These are phyloP conservation scores for Hippocampus guttulatus DNA, from an alignment of 2,113 vertebrate genomes.

Conservation along the genomic window DNA sequence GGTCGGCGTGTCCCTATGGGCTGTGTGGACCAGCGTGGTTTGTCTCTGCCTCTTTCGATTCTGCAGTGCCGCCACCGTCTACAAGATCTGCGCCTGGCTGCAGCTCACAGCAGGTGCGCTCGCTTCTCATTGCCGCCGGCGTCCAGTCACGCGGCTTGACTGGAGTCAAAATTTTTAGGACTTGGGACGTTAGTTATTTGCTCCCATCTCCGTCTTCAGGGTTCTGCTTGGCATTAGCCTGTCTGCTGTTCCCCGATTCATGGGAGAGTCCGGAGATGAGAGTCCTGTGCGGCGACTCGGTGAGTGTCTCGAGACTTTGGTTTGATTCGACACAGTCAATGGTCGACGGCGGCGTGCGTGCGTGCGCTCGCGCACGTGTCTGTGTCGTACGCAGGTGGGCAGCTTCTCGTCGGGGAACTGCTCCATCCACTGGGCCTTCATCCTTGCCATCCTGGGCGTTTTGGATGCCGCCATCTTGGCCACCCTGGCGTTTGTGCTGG, in stretches of 20 bases:
- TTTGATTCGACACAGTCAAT: neutral
- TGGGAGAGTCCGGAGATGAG: constrained; percentile 79
- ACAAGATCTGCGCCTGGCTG: constrained; percentile 81
- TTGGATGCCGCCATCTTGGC: constrained; percentile 76
- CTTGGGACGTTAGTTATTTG: neutral
- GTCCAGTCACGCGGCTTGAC: too few relatives aligned
- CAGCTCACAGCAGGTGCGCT: constrained; percentile 74
- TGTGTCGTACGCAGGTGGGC: constrained; percentile 44
- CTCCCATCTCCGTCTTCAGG: constrained; percentile 40
- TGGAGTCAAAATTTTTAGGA: neutral
- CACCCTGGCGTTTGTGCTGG: constrained; percentile 77
- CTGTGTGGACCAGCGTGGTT: constrained; percentile 76
- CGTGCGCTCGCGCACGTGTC: too few relatives aligned
- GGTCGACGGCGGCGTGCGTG: too few relatives aligned
- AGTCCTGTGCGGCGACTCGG: constrained; percentile 73
- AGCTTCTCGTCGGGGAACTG: constrained; percentile 79
- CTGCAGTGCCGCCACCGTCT: constrained; percentile 78
- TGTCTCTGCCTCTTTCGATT: constrained; percentile 77
- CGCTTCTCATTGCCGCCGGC: neutral
- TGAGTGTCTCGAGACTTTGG: constrained; percentile 24
- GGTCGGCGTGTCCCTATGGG: constrained; percentile 75
- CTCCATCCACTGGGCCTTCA: constrained; percentile 78
- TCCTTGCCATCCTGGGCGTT: constrained; percentile 77
- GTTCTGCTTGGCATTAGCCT: constrained; percentile 76
- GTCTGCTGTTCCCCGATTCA: constrained; percentile 78